phyloP scores from a whole-genome alignment of 2,888 invertebrate species.

The Azorinus chamasolen region DNA sequence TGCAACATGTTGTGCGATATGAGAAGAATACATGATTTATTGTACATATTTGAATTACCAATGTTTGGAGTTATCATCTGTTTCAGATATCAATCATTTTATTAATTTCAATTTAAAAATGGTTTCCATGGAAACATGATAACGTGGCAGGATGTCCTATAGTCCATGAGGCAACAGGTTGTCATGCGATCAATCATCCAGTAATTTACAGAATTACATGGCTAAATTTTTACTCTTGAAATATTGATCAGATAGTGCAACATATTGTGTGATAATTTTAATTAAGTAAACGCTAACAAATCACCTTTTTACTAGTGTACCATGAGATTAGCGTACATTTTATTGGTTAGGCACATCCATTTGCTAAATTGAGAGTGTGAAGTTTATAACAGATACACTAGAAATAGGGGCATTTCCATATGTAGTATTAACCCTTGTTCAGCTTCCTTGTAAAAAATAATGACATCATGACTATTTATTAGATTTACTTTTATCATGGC shows the following conservation, averaged over 20 bases:
- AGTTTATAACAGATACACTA: no score
- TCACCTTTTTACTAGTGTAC: no score
- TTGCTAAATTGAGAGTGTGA: no score
- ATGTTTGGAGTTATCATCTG: slow-evolving; percentile 54
- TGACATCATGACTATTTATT: no score
- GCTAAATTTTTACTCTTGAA: slow-evolving; percentile 7
- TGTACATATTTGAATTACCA: slow-evolving; percentile 46
- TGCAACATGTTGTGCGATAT: slow-evolving; percentile 37
- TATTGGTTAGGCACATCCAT: no score
- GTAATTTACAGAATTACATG: slow-evolving; percentile 56
- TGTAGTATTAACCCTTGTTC: no score
- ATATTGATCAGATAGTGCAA: slow-evolving; percentile 42
- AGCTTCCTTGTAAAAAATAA: no score
- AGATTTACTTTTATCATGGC: no score
- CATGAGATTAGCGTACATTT: no score
- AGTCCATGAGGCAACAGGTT: slow-evolving; percentile 51
- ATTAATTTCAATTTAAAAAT: slow-evolving; percentile 64
- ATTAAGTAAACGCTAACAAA: no score
- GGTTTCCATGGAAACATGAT: slow-evolving; percentile 46
- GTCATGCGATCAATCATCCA: slow-evolving; percentile 50
- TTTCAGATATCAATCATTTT: slow-evolving; percentile 58
- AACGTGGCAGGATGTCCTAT: slow-evolving; percentile 56
- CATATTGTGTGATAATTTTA: slow-evolving; percentile 27
- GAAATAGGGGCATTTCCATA: no score
- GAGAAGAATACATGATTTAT: slow-evolving; percentile 21